Percentiles rank a stretch among this genome's conserved stretches.
These are phyloP conservation scores for Paralvinella palmiformis DNA, from an alignment of 1,140 invertebrate species.

Conservation along the genomic window DNA sequence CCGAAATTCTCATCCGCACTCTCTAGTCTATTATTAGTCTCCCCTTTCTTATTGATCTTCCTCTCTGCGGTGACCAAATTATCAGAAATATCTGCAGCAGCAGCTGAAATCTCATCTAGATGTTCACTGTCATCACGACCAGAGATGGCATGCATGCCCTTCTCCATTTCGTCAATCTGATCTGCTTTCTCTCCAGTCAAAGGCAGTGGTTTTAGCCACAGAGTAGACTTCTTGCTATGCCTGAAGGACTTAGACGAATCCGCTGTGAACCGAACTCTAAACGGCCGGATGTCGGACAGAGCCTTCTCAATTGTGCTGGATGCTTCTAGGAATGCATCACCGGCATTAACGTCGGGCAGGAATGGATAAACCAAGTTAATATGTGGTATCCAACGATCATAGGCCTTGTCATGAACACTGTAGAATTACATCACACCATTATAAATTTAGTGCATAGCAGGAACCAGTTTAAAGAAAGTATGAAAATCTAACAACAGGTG, in stretches of 20 bases:
- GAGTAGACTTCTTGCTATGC: neutral
- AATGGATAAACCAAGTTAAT: constrained; percentile 16
- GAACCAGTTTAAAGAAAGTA: no score
- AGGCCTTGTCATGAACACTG: constrained; percentile 13
- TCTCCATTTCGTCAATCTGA: no score
- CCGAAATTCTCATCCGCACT: no score
- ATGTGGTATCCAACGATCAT: constrained; percentile 13
- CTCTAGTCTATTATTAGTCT: no score
- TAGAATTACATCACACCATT: neutral
- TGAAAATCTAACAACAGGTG: no score
- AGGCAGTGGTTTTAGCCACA: neutral
- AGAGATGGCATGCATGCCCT: no score
- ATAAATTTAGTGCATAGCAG: no score
- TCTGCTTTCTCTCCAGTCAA: neutral
- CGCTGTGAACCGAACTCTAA: neutral
- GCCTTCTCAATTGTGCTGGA: neutral
- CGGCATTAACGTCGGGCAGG: neutral
- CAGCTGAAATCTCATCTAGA: no score
- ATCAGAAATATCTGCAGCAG: no score
- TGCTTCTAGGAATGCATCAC: neutral
- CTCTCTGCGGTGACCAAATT: no score
- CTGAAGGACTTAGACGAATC: neutral
- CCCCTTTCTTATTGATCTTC: no score
- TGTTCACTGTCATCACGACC: no score
- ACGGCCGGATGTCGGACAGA: neutral